These are phyloP conservation scores for Botia kubotai DNA, from an alignment of 2,797 vertebrate species.

Conservation along the genomic window DNA sequence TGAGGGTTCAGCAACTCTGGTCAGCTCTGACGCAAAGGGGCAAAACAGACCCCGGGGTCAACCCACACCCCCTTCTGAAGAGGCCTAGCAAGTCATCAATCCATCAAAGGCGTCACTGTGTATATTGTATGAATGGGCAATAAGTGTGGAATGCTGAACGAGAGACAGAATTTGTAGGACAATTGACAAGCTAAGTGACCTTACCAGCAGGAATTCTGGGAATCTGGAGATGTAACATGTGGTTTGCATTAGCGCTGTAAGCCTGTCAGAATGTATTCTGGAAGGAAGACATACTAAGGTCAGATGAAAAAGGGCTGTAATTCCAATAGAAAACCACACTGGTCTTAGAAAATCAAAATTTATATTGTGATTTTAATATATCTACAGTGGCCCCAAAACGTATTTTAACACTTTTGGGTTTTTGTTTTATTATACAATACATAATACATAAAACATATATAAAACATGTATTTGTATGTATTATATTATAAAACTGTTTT, in stretches of 20 bases:
- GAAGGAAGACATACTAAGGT: conserved; percentile 44
- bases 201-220: conserved; percentile 74
- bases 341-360: not conserved
- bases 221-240: conserved; percentile 72
- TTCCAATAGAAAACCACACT: conserved; percentile 10
- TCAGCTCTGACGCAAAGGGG: conserved; percentile 44
- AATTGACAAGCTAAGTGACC: conserved; percentile 64
- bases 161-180: conserved; percentile 37
- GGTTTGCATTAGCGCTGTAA: conserved; percentile 69
- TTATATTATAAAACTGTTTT: too few relatives aligned
- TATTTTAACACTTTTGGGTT: not conserved
- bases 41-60: conserved; percentile 37
- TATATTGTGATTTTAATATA: not conserved
- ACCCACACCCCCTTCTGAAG: conserved; percentile 22
- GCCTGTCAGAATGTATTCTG: conserved; percentile 22
- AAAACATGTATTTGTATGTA: too few relatives aligned
- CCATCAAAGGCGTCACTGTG: conserved; percentile 50
- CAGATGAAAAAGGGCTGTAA: conserved; percentile 46
- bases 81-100: conserved; percentile 40
- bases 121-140: conserved; percentile 39
- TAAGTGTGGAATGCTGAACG: conserved; percentile 38
- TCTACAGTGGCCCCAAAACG: not conserved
- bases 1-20: conserved; percentile 45
- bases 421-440: not conserved
- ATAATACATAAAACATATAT: too few relatives aligned